Conservation (phyloP, 1,140 invertebrate species). For the Calephelis virginiensis region DNA sequence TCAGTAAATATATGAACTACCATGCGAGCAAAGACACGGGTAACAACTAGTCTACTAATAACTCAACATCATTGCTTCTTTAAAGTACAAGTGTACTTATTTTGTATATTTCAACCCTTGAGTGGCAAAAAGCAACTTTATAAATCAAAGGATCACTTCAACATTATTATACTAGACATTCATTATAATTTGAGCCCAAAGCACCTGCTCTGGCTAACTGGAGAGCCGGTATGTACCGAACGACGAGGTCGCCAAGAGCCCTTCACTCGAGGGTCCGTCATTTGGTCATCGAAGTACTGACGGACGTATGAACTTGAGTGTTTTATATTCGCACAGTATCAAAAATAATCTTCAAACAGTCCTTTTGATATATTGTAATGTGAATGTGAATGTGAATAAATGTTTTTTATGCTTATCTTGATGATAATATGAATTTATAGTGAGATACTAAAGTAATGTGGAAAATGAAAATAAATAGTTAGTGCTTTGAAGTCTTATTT, state of each 20-base stretch:
- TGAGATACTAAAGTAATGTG: too few species aligned
- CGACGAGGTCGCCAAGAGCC: constrained; percentile 34
- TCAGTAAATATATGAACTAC: too few species aligned
- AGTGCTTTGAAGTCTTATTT: too few species aligned
- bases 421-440: too few species aligned
- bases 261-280: constrained; percentile 51
- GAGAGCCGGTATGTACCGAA: constrained; percentile 18
- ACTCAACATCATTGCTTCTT: too few species aligned
- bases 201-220: constrained; percentile 9
- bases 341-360: constrained; percentile 6
- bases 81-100: too few species aligned
- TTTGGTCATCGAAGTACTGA: constrained; percentile 62
- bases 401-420: too few species aligned
- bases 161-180: constrained; percentile 9
- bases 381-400: too few species aligned
- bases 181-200: constrained; percentile 18
- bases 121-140: constrained; percentile 9
- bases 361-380: background rate
- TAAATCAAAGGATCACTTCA: constrained; percentile 19
- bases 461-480: too few species aligned
- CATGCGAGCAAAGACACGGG: too few species aligned
- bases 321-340: constrained; percentile 30
- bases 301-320: constrained; percentile 48
- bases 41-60: too few species aligned
- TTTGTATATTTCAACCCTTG: background rate